Evolutionary conservation across 2,113 vertebrate genomes (phyloP), one percentile per base, ranked within the genome.

Genomic region (Eleginops maclovinus): DNA sequence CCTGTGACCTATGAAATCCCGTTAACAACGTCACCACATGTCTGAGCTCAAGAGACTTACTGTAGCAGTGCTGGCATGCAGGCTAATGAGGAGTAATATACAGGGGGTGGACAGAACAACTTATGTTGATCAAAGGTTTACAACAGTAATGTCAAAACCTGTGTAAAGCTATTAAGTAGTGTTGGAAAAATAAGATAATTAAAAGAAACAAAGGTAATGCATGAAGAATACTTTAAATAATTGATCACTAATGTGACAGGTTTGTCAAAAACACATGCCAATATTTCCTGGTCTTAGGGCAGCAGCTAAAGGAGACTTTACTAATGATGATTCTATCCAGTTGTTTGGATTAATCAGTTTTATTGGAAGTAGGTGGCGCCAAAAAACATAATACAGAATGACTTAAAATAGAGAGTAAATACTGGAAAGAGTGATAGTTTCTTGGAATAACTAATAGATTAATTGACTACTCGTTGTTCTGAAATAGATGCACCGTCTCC

Each of bases 21-120:
- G 58, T 73, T 58, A 81, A 47, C 58, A 59, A 56, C 75, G 69
- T 79, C 24, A 31, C 61, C 49, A 56, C 54, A 62, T 13, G 61
- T 71, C 62, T 59, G 62, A 75, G 24, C 24, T 66, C 10, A 77
- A 79, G 41, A 77, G 51, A 72, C 41, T 44, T 2, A 7, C n/a
- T 63, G 22, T 6, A 36, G n/a, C 53, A 17, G 36, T 1, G n/a
- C 22, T 17, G 21, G 9, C 22, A 15, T 43, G 28, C 31, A 8
- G 7, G 31, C 36, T 44, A 31, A 58, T 0, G 22, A 24, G 47
- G 15, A 16, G 17, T 24, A 50, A 56, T 17, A 28, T 50, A 65
- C 16, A 28, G 17, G 11, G 21, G 26, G 12, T 1, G 1, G 31
- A 36, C 3, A 22, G 56, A 55, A 69, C 22, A 50, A n/a, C 17